A percentile compares a stretch with the other conserved stretches of the same genome.
phyloP scores from a whole-genome alignment of 2,113 vertebrate species.

The Crotalus tigris region DNA sequence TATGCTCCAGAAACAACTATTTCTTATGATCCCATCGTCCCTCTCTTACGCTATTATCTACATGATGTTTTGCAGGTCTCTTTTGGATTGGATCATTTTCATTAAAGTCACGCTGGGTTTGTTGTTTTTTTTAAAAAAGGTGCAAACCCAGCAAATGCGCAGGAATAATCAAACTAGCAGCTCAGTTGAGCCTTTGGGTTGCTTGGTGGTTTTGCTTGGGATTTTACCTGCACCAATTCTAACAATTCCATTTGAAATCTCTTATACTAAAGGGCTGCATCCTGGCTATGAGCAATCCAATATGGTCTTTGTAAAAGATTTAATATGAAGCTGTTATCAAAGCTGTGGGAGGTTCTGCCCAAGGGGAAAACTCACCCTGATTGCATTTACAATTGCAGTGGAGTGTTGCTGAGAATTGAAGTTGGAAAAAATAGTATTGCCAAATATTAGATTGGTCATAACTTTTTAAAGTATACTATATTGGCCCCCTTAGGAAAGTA shows the following conservation, averaged over 20 bases:
- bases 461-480: background rate
- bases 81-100: background rate
- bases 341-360: background rate
- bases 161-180: background rate
- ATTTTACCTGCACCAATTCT: background rate
- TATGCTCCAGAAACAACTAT: background rate
- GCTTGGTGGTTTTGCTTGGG: background rate
- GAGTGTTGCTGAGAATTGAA: background rate
- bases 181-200: background rate
- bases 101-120: background rate
- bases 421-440: background rate
- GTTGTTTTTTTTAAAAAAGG: background rate
- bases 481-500: background rate
- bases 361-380: background rate
- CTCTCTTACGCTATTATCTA: background rate
- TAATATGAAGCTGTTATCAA: background rate
- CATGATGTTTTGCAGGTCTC: background rate
- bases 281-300: background rate
- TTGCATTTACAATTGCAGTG: background rate
- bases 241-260: background rate
- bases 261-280: background rate
- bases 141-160: background rate
- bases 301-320: background rate
- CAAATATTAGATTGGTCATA: background rate
- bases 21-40: background rate